Conservation (phyloP, 2,113 vertebrate species). For the Callorhinus ursinus region DNA sequence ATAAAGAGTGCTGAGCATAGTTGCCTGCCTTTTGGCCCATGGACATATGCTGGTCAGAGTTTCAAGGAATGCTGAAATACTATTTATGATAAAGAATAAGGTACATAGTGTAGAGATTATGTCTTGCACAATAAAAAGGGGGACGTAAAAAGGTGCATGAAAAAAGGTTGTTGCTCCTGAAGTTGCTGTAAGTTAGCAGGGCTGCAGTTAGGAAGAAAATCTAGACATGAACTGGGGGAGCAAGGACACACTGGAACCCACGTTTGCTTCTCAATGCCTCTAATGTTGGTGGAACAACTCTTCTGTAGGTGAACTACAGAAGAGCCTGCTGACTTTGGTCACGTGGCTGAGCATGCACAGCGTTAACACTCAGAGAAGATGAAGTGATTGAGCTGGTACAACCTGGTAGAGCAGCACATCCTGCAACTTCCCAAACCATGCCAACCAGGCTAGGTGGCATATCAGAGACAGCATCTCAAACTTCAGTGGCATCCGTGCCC, state of each 20-base stretch:
- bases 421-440: background rate
- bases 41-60: background rate
- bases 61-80: background rate
- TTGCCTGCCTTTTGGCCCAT: background rate
- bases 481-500: background rate
- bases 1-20: background rate
- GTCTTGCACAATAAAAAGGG: background rate
- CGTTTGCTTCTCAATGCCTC: background rate
- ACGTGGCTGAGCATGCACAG: accelerated
- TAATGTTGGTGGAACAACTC: background rate
- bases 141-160: accelerated
- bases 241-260: background rate
- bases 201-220: background rate
- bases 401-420: accelerated
- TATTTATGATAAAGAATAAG: background rate
- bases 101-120: background rate
- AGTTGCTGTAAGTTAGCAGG: background rate
- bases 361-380: background rate
- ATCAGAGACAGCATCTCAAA: background rate
- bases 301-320: background rate
- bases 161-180: background rate
- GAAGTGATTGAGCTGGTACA: background rate
- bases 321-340: background rate
- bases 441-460: too few species aligned
- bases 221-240: background rate